Conservation (phyloP, 2,888 invertebrate species). For the Subacronicta megacephala region DNA sequence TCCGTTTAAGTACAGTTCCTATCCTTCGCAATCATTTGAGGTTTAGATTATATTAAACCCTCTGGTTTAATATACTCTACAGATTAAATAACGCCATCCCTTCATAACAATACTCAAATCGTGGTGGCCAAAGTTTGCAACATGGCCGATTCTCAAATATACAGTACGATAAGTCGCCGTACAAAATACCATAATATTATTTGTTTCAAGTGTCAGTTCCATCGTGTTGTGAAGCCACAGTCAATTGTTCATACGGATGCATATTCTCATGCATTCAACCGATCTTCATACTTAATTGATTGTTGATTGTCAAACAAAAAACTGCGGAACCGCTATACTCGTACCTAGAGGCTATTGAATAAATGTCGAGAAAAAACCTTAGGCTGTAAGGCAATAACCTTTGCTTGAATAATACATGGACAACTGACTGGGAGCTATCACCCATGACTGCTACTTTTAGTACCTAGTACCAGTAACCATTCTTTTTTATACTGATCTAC, state of each 20-base stretch:
- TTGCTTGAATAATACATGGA: conserved; percentile 39
- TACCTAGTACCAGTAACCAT: not conserved
- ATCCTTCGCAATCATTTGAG: too few species aligned
- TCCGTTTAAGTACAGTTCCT: too few species aligned
- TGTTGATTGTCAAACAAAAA: conserved; percentile 48
- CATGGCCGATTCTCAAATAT: too few species aligned
- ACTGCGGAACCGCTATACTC: conserved; percentile 24
- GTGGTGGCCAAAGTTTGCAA: too few species aligned
- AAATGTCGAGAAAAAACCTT: conserved; percentile 27
- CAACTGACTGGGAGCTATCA: conserved; percentile 9
- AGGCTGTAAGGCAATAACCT: conserved; percentile 34
- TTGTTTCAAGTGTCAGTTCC: conserved; percentile 11
- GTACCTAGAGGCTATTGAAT: conserved; percentile 31
- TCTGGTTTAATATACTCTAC: too few species aligned
- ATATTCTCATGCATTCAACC: conserved; percentile 48
- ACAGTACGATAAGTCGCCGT: not conserved
- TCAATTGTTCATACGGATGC: conserved; percentile 30
- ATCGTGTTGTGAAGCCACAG: conserved; percentile 13
- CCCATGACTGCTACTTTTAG: conserved; percentile 19
- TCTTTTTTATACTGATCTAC: not conserved
- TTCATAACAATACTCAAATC: too few species aligned
- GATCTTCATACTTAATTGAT: conserved; percentile 51
- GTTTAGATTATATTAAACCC: too few species aligned
- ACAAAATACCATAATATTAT: conserved; percentile 6
- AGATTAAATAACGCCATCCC: too few species aligned